Percentiles rank a stretch among this genome's conserved stretches.
These are phyloP conservation scores for Podarcis raffonei DNA, from an alignment of 2,113 vertebrate genomes.

Conservation along the genomic window DNA sequence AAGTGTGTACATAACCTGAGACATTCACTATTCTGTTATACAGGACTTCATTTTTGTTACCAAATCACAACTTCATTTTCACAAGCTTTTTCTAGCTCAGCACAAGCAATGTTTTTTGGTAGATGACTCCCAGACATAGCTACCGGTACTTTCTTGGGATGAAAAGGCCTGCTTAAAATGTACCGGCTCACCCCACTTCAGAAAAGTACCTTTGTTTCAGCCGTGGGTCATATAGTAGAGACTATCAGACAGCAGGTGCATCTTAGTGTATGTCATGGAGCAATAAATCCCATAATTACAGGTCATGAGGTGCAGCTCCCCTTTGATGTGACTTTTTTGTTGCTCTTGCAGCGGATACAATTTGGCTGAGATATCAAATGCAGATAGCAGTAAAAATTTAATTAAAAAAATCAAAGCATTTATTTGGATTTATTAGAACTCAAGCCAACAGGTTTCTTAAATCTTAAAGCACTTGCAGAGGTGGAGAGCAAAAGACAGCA, in stretches of 20 bases:
- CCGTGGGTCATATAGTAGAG: background rate
- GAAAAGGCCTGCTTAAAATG: slow-evolving; percentile 27
- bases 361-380: slow-evolving; percentile 78
- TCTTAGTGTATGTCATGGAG: slow-evolving; percentile 63
- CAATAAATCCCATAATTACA: slow-evolving; percentile 77
- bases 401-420: slow-evolving; percentile 82
- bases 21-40: slow-evolving; percentile 35
- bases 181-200: slow-evolving; percentile 31
- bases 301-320: slow-evolving; percentile 61
- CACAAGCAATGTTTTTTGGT: background rate
- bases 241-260: slow-evolving; percentile 73
- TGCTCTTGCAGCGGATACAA: slow-evolving; percentile 71
- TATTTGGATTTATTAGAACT: slow-evolving; percentile 76
- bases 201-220: slow-evolving; percentile 58
- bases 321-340: slow-evolving; percentile 78
- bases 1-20: background rate
- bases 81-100: slow-evolving; percentile 4
- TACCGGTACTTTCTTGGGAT: slow-evolving; percentile 5
- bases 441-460: slow-evolving; percentile 76
- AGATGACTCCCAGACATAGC: slow-evolving; percentile 17
- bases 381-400: slow-evolving; percentile 82
- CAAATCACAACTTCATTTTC: background rate
- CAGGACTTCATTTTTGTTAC: background rate
- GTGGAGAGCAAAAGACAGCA: slow-evolving; percentile 45
- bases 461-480: slow-evolving; percentile 65